phyloP scores from a whole-genome alignment of 2,888 invertebrate genomes.

The Mesorhabditis belari region DNA sequence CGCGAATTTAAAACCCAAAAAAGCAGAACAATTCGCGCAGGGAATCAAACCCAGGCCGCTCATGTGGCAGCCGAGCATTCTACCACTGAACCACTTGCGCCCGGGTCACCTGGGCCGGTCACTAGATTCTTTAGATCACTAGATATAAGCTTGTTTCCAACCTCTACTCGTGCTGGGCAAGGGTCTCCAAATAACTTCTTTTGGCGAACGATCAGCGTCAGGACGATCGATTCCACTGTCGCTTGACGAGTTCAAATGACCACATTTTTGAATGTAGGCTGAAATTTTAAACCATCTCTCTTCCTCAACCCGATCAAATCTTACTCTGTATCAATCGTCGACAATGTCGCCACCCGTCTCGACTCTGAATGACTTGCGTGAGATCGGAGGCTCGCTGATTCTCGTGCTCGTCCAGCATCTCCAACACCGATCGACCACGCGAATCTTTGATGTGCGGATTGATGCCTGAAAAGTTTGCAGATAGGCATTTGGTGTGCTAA shows the following conservation, averaged over 20 bases:
- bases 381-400: conserved; percentile 80
- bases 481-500: too few species aligned
- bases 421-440: conserved; percentile 75
- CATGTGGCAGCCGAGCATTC: too few species aligned
- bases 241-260: conserved; percentile 9
- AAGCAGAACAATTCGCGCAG: too few species aligned
- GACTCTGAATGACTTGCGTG: conserved; percentile 66
- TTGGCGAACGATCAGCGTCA: conserved; percentile 19
- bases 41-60: too few species aligned
- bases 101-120: too few species aligned
- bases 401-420: conserved; percentile 81
- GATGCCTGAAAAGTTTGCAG: conserved; percentile 23
- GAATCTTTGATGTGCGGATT: conserved; percentile 65
- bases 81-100: too few species aligned
- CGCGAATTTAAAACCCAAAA: too few species aligned
- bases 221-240: conserved; percentile 23
- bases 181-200: conserved; percentile 24
- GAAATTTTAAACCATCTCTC: background rate
- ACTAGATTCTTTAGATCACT: too few species aligned
- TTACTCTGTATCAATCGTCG: conserved; percentile 22
- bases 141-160: too few species aligned
- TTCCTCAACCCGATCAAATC: background rate
- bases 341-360: conserved; percentile 43
- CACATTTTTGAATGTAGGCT: background rate
- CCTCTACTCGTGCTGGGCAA: conserved; percentile 8